These are phyloP conservation scores for Lypha dubia DNA, from an alignment of 2,888 invertebrate genomes.

Conservation along the genomic window DNA sequence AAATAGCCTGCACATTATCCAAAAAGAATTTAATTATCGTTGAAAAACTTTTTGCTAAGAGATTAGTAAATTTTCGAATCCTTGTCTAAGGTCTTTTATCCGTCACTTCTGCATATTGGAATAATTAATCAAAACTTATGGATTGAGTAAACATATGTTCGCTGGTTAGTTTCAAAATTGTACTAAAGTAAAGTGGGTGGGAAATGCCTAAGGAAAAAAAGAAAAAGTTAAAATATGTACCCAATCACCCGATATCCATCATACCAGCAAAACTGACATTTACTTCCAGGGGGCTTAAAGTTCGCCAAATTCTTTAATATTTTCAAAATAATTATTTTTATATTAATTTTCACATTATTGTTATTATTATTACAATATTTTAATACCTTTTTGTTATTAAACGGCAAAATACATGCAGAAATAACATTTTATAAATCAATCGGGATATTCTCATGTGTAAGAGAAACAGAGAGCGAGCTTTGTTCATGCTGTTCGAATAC, in stretches of 20 bases:
- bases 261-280: no score
- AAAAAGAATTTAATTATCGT: no score
- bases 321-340: slow-evolving; percentile 37
- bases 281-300: background rate
- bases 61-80: no score
- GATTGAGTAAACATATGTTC: background rate
- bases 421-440: background rate
- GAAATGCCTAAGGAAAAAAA: background rate
- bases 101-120: no score
- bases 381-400: slow-evolving; percentile 51
- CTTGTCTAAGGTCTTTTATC: no score
- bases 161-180: no score
- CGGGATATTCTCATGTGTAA: no score
- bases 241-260: no score
- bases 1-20: no score
- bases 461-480: no score
- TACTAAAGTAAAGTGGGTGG: background rate
- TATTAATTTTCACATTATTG: slow-evolving; percentile 24
- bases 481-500: background rate
- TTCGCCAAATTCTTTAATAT: slow-evolving; percentile 29
- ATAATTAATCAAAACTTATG: background rate
- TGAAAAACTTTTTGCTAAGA: no score
- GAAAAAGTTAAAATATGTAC: background rate
- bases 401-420: background rate
- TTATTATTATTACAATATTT: slow-evolving; percentile 58